Evolutionary conservation across 2,888 invertebrate genomes (phyloP), one percentile per base, ranked within the genome.

Genomic region (Papilio protenor): DNA sequence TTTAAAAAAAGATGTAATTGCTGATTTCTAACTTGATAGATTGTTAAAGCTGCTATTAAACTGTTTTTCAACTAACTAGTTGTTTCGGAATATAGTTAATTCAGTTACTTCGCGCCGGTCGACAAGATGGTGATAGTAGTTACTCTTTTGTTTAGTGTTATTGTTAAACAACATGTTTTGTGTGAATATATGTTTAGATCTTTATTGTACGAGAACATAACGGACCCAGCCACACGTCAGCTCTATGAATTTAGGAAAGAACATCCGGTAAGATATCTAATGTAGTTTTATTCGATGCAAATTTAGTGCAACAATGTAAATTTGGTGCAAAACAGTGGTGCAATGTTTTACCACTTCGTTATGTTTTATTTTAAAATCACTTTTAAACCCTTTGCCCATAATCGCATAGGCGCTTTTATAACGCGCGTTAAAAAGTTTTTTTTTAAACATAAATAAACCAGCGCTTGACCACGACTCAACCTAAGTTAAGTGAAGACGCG

Each of bases 201-300:
- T n/a, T 64, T 81, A 59, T 79, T 79, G 47, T 83, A 83, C 61
- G 73, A 82, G 14, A 84, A 83, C 59, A 79, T 80, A 66, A 84
- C 84, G 5, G 80, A 86, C 66, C 85, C 89, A 0, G 83, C 82
- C 0, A 79, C 83, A 0, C 80, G 84, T 16, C 90, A 89, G 75
- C 78, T 90, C 0, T 82, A 86, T 74, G 87, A 90, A 64, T 90
- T 90, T 77, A 85, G 83, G 81, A 77, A 81, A 57, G 79, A 86
- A 33, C 85, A 89, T 80, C 85, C 85, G 83, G 89, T 89, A 83
- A 59, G 82, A 55, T 52, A 74, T 72, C 75, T 1, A 8, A 2
- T 2, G 73, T 75, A 72, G 3, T n/a, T 72, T 45, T 52, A 18
- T 52, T 8, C 18, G 0, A 52, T 18, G 18, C 6, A 12, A 11